Conservation (phyloP, 2,888 invertebrate species). For the Tanytarsus gracilentus region DNA sequence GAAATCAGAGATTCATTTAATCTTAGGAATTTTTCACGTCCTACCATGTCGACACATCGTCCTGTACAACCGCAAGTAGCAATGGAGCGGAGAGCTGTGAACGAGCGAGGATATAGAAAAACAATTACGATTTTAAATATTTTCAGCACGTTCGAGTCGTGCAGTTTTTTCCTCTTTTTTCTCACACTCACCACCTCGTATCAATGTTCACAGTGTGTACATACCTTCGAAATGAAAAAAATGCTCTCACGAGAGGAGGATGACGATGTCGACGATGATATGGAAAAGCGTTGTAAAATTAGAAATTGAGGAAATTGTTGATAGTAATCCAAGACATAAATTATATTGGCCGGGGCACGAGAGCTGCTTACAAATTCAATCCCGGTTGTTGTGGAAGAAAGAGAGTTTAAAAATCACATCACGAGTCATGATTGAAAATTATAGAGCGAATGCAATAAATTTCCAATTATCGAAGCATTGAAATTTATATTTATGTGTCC, state of each 20-base stretch:
- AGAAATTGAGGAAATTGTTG: conserved; percentile 18
- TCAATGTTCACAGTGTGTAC: background rate
- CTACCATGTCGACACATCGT: too few relatives aligned
- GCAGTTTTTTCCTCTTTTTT: conserved; percentile 7
- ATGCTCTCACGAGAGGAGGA: conserved; percentile 6
- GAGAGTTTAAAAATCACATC: conserved; percentile 22
- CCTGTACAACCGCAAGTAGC: background rate
- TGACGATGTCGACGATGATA: background rate
- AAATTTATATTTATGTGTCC: too few relatives aligned
- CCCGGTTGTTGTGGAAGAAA: too few relatives aligned
- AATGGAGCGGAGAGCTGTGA: background rate
- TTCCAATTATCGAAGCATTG: conserved; percentile 9
- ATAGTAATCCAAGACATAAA: conserved; percentile 16
- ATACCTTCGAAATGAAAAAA: background rate
- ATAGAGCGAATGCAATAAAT: conserved; percentile 26
- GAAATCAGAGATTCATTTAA: too few relatives aligned
- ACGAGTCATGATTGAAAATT: conserved; percentile 28
- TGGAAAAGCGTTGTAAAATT: conserved; percentile 9
- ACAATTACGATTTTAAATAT: conserved; percentile 26
- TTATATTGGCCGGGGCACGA: conserved; percentile 1
- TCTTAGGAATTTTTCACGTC: too few relatives aligned
- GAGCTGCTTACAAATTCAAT: too few relatives aligned
- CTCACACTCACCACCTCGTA: conserved; percentile 1
- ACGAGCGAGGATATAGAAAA: conserved; percentile 9
- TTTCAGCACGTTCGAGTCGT: conserved; percentile 23